Base-by-base conservation (phyloP, 2,888 invertebrate genomes). In the Drosophila tripunctata region DNA sequence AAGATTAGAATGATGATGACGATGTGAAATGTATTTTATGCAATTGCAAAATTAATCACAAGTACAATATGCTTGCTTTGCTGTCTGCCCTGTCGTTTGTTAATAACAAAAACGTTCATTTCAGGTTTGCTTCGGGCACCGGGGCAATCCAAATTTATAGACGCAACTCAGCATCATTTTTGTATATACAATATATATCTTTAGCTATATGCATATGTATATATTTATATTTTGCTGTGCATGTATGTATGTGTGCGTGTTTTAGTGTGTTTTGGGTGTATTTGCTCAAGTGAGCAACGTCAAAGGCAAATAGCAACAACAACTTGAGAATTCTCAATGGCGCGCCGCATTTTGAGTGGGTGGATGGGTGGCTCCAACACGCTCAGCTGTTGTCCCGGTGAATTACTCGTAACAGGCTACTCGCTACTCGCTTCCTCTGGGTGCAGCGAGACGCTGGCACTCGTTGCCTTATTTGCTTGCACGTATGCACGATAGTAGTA, bases 401-500 rank as follows among this genome's bases (percentile, higher is more conserved):
- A 15, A 15, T 35, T 24, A n/a, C n/a, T n/a, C 12, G 14, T 14
- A 3, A 22, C 41, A 41, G 41, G 31, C 12, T n/a, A 24, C 48
- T 24, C 33, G 24, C n/a, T 48, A 4, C 15, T 15, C n/a, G 48
- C 2, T 24, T n/a, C 17, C 12, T 8, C 12, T 15, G 52, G 8
- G 12, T 12, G 52, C 54, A 60, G 14, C 54, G 41, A 50, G 19
- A 24, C 10, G 21, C 1, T 12, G 10, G 17, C 40, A 55, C 19
- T 61, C 57, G 65, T 22, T 21, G 14, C 6, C 35, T 60, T 54
- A 8, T 47, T 56, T 52, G 57, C 27, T 66, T 65, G 76, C 31
- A 87, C 43, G 62, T 80, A 81, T 48, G 78, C 79, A 33, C 82
- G 81, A 75, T 89, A 75, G 68, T 87, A 75, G 74, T 87, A 89